phyloP scores from a whole-genome alignment of 1,140 invertebrate species.

The Dolichoris vasculosae region DNA sequence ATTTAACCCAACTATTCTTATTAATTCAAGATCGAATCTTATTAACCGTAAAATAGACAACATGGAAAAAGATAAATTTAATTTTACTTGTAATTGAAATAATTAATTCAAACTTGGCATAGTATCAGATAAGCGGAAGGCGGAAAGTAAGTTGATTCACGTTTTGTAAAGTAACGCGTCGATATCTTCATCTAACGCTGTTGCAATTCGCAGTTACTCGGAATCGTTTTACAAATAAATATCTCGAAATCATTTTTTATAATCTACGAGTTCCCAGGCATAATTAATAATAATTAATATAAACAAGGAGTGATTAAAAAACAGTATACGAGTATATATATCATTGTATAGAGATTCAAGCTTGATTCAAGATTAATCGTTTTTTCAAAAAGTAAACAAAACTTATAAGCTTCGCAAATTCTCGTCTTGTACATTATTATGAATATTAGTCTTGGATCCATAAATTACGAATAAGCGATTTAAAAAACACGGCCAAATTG shows the following conservation, averaged over 20 bases:
- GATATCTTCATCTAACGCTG: constrained; percentile 28
- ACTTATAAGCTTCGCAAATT: too few relatives aligned
- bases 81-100: constrained; percentile 45
- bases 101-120: constrained; percentile 44
- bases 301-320: not conserved
- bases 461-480: too few relatives aligned
- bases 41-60: not conserved
- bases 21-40: constrained; percentile 2
- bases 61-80: constrained; percentile 5
- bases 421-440: too few relatives aligned
- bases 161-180: constrained; percentile 2
- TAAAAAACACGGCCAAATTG: too few relatives aligned
- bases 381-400: too few relatives aligned
- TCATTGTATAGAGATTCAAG: too few relatives aligned
- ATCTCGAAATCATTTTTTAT: too few relatives aligned
- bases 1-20: constrained; percentile 10
- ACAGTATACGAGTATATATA: too few relatives aligned
- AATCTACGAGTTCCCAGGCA: not conserved
- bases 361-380: too few relatives aligned
- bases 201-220: not conserved
- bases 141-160: constrained; percentile 8
- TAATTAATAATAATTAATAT: not conserved
- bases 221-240: not conserved
- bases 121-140: constrained; percentile 19
- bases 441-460: too few relatives aligned